Percentiles rank a stretch among this genome's conserved stretches.
Conservation (phyloP, 2,888 invertebrate genomes). For the Liodrosophila aerea region DNA sequence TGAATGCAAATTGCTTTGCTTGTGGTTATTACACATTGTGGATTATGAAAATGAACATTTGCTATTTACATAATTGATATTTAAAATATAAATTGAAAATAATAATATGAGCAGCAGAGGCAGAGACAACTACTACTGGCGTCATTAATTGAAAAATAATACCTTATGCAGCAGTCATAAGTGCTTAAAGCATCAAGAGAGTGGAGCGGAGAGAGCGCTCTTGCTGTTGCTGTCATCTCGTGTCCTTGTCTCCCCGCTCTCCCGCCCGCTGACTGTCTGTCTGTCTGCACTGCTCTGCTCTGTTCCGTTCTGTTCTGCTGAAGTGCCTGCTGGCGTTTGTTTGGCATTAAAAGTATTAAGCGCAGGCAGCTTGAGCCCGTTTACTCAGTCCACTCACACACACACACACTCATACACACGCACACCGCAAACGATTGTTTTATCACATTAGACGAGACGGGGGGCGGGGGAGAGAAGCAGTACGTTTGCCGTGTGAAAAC, state of each 20-base stretch:
- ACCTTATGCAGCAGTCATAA: conserved; percentile 29
- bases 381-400: too few species aligned
- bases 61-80: conserved; percentile 72
- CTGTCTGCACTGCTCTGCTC: too few species aligned
- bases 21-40: conserved; percentile 35
- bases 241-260: too few species aligned
- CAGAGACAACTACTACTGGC: conserved; percentile 4
- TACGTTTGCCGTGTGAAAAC: conserved; percentile 32
- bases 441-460: too few species aligned
- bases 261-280: too few species aligned
- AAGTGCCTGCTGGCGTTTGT: neutral
- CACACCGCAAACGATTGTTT: too few species aligned
- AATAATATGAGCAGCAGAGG: neutral
- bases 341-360: neutral
- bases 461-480: neutral
- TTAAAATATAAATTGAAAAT: conserved; percentile 63
- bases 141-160: conserved; percentile 71
- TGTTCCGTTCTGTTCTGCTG: too few species aligned
- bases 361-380: neutral
- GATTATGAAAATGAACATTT: conserved; percentile 60
- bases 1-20: conserved; percentile 51
- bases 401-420: too few species aligned
- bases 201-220: neutral
- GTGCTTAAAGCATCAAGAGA: neutral
- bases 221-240: too few species aligned